A percentile compares a stretch with the other conserved stretches of the same genome.
Conservation (phyloP, 2,888 invertebrate species). For the Drosophila kuntzei region DNA sequence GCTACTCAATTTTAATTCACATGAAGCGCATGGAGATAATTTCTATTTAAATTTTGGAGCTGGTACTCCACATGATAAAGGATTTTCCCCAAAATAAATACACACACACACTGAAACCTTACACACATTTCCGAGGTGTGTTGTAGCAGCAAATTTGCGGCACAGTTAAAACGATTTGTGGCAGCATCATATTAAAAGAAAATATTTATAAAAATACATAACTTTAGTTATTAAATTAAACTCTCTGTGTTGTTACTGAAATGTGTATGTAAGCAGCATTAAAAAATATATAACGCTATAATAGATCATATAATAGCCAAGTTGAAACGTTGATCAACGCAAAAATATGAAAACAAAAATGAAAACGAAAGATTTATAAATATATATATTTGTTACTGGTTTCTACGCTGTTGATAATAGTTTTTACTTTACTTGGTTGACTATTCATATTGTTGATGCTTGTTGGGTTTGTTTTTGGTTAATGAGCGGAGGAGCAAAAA, state of each 20-base stretch:
- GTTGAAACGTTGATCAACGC: conserved; percentile 55
- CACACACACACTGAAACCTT: conserved; percentile 16
- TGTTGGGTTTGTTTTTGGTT: conserved; percentile 16
- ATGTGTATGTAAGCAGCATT: conserved; percentile 51
- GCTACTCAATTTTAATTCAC: conserved; percentile 41
- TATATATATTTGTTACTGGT: conserved; percentile 69
- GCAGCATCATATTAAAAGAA: conserved; percentile 26
- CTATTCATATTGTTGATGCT: conserved; percentile 45
- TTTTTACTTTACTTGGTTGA: conserved; percentile 68
- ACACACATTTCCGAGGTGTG: conserved; percentile 20
- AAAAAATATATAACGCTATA: conserved; percentile 38
- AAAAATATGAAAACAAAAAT: conserved; percentile 33
- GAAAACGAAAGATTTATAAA: conserved; percentile 34
- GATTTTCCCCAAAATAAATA: conserved; percentile 10
- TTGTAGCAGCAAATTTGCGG: conserved; percentile 26
- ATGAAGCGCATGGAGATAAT: conserved; percentile 35
- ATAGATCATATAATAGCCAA: conserved; percentile 54
- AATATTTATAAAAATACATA: conserved; percentile 24
- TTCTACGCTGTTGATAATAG: conserved; percentile 65
- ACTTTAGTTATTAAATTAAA: conserved; percentile 65
- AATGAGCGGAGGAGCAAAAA: background rate
- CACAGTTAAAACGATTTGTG: conserved; percentile 24
- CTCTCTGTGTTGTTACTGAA: conserved; percentile 73
- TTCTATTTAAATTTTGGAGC: conserved; percentile 62
- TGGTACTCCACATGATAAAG: conserved; percentile 66